These are phyloP conservation scores for Onychostoma macrolepis DNA, from an alignment of 2,113 vertebrate genomes.

Conservation along the genomic window DNA sequence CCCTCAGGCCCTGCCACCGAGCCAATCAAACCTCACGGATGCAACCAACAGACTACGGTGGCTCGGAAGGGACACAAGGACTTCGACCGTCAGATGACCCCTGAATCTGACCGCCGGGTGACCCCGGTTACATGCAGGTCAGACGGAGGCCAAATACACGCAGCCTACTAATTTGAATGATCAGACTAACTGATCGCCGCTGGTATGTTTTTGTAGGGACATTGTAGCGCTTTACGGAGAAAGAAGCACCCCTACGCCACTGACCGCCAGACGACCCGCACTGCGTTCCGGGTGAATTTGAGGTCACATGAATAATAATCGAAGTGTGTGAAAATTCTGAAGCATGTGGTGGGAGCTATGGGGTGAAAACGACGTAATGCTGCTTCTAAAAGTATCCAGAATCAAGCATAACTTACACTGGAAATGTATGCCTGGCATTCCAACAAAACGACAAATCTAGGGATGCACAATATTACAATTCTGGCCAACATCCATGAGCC, in stretches of 20 bases:
- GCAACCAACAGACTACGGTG: slow-evolving; percentile 68
- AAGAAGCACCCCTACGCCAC: slow-evolving; percentile 18
- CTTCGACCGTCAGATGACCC: slow-evolving; percentile 52
- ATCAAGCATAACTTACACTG: neutral
- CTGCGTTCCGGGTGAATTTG: slow-evolving; percentile 46
- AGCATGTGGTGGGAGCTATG: neutral
- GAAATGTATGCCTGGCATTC: neutral
- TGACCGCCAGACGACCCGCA: slow-evolving; percentile 54
- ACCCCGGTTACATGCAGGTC: slow-evolving; percentile 48
- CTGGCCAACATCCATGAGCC: neutral
- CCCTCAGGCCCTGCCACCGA: slow-evolving; percentile 59
- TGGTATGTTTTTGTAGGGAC: slow-evolving; percentile 27
- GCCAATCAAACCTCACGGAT: slow-evolving; percentile 20
- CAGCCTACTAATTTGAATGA: slow-evolving; percentile 38
- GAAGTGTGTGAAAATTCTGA: slow-evolving; percentile 42
- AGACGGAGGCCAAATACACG: slow-evolving; percentile 50
- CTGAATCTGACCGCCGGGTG: slow-evolving; percentile 21
- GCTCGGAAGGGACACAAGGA: slow-evolving; percentile 56
- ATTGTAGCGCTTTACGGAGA: slow-evolving; percentile 1
- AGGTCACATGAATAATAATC: slow-evolving; percentile 60
- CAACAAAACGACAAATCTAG: neutral
- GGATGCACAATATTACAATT: neutral
- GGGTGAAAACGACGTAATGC: neutral
- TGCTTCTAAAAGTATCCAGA: neutral
- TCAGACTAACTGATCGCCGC: slow-evolving; percentile 36